Percentiles rank a stretch among this genome's conserved stretches.
phyloP scores from a whole-genome alignment of 2,888 invertebrate genomes.

The Chrysolina americana region DNA sequence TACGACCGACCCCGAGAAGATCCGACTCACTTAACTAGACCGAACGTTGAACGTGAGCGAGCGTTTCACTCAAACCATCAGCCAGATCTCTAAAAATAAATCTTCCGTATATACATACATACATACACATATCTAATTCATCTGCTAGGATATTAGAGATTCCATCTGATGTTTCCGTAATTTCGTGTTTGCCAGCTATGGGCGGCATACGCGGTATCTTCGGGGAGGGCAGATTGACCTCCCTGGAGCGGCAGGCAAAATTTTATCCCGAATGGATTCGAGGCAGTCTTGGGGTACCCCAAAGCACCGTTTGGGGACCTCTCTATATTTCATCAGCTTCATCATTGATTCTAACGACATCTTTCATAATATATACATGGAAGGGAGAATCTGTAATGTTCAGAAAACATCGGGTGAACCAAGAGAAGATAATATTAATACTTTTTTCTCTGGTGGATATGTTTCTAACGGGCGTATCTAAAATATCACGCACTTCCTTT shows the following conservation, averaged over 20 bases:
- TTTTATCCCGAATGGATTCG: not conserved
- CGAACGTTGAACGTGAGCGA: conserved; percentile 8
- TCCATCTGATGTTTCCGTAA: conserved; percentile 14
- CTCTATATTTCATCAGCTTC: not conserved
- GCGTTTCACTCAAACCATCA: conserved; percentile 21
- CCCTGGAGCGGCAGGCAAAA: not conserved
- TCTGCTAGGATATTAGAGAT: conserved; percentile 6
- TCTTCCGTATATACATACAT: conserved; percentile 20
- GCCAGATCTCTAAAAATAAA: conserved; percentile 24
- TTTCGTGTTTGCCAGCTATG: conserved; percentile 1
- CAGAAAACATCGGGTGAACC: not conserved
- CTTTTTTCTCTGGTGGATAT: no score
- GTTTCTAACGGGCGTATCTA: no score
- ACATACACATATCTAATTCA: conserved; percentile 22
- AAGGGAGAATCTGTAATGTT: not conserved
- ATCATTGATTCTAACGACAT: no score
- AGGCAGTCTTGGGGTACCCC: not conserved
- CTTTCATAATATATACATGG: no score
- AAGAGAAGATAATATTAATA: no score
- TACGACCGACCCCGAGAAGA: conserved; percentile 17
- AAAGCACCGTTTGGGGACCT: not conserved
- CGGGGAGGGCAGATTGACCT: not conserved
- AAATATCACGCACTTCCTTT: no score
- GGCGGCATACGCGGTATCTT: conserved; percentile 5
- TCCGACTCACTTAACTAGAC: conserved; percentile 21